Base-by-base conservation (phyloP, 2,797 vertebrate genomes). In the Poeciliopsis turneri region DNA sequence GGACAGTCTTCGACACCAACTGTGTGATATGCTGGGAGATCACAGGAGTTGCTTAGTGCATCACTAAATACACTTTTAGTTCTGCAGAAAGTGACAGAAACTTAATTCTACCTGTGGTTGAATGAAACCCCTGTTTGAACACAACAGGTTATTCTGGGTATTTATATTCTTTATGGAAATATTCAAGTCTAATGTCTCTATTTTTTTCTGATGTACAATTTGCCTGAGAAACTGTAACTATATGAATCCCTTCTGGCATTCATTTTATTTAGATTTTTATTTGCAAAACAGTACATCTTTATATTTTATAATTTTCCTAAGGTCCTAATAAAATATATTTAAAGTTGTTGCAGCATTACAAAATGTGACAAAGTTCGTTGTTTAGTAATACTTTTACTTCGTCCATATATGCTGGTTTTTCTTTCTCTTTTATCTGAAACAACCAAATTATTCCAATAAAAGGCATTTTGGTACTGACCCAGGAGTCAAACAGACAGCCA, bases 371-470 rank as follows among this genome's bases (percentile, higher is more conserved):
- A 64, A 64, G 16, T 61, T 61, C 2, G 7, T 33, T 6, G 15
- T 30, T 18, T 18, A 16, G 33, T 36, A 33, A 64, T 64, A 64
- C 36, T 20, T 36, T 9, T 86, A 77, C 79, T 47, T 72, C 66
- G 66, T 71, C 61, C 43, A 77, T 66, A 66, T 83, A 74, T 25
- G 47, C 28, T 13, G 80, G 64, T 72, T 71, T 66, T 79, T 20
- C 59, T 43, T 41, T 59, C 72, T 25, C 46, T 70, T 78, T 74
- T 73, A 51, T 64, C 46, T 47, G 6, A 30, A 49, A 49, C 46
- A 49, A 49, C 28, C 20, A 20, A 18, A 53, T 51, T 33, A 41
- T 68, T 20, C 64, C 64, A 68, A 9, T 13, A 9, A 41, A 68
- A 41, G 10, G 20, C 2, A 0, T 23, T 68, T 64, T 20, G 30